Evolutionary conservation across 2,797 vertebrate genomes (phyloP).

Genomic region (Clarias fuscus): DNA sequence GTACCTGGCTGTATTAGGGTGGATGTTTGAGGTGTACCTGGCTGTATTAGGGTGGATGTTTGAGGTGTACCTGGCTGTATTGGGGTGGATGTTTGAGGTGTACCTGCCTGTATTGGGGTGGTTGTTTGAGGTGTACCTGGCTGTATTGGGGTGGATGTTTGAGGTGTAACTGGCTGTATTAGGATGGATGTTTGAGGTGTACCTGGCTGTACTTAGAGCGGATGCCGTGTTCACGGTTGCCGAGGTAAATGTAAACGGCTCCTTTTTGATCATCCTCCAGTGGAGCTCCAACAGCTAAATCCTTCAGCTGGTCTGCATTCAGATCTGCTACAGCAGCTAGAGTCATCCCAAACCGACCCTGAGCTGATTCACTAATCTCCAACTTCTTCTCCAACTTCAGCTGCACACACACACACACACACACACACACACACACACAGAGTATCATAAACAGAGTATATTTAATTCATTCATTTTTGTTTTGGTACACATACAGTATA

Average conservation of each 20-base stretch:
- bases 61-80: not conserved
- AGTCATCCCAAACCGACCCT: constrained; percentile 78
- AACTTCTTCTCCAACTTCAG: constrained; percentile 32
- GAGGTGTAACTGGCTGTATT: constrained; percentile 14
- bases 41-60: not conserved
- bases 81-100: not conserved
- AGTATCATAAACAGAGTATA: no score
- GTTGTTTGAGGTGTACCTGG: constrained; percentile 51
- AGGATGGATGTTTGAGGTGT: not conserved
- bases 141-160: not conserved
- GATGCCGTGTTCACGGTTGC: constrained; percentile 66
- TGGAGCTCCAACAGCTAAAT: constrained; percentile 84
- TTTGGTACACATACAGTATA: not conserved
- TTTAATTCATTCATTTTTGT: not conserved
- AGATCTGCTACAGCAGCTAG: constrained; percentile 78
- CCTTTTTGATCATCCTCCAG: constrained; percentile 77
- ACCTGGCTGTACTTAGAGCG: constrained; percentile 60
- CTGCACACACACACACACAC: constrained; percentile 7
- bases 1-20: not conserved
- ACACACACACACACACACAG: not conserved
- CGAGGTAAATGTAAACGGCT: constrained; percentile 82
- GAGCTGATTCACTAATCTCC: constrained; percentile 56
- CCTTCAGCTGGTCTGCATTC: constrained; percentile 78
- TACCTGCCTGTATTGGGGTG: not conserved
- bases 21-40: not conserved